Conservation (phyloP, 2,888 invertebrate genomes). For the Synergus umbraculus region DNA sequence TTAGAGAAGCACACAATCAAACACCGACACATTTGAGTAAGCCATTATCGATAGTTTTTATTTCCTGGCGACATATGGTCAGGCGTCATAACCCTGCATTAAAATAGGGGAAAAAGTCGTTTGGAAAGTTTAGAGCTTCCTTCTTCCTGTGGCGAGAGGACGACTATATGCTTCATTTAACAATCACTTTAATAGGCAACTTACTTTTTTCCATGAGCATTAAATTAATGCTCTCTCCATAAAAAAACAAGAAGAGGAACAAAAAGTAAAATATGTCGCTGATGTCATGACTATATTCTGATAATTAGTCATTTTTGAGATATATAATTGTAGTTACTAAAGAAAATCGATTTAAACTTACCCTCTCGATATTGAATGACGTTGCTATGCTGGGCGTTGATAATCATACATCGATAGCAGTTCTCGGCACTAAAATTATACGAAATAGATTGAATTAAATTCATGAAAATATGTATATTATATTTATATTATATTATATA, state of each 20-base stretch:
- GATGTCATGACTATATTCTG: neutral
- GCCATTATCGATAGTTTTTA: conserved; percentile 37
- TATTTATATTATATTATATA: no score
- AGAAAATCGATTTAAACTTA: conserved; percentile 70
- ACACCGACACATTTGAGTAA: conserved; percentile 2
- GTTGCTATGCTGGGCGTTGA: conserved; percentile 79
- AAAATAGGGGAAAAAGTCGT: conserved; percentile 30
- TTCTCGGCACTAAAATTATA: conserved; percentile 59
- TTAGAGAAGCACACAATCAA: conserved; percentile 42
- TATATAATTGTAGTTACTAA: neutral
- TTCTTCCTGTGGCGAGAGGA: conserved; percentile 26
- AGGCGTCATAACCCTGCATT: conserved; percentile 31
- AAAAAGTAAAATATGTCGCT: neutral
- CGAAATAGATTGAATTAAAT: neutral
- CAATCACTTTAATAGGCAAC: conserved; percentile 36
- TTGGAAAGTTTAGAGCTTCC: conserved; percentile 30
- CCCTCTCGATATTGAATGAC: conserved; percentile 81
- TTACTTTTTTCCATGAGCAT: conserved; percentile 18
- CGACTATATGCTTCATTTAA: conserved; percentile 28
- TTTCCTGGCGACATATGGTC: conserved; percentile 38
- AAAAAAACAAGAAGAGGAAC: neutral
- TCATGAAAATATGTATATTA: neutral
- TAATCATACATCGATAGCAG: conserved; percentile 79
- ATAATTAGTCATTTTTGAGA: neutral
- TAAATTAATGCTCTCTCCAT: conserved; percentile 23